Base-by-base conservation (phyloP, 2,888 invertebrate species). In the Synergus laeviventris region DNA sequence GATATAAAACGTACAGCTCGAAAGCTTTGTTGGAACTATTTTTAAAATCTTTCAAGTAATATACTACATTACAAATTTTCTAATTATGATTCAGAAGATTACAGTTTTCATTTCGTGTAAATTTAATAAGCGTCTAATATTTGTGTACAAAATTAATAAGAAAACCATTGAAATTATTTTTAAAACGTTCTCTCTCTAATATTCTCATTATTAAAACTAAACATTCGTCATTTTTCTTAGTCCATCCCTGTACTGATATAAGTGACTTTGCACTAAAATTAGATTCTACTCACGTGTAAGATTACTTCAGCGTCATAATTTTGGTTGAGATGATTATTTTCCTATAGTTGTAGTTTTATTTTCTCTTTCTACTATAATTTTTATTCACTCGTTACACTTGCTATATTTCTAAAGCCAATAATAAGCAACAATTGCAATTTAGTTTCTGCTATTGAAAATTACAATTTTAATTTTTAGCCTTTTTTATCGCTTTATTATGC, bases 231-330 rank as follows among this genome's bases (percentile, higher is more conserved):
- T 66, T 66, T 66, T 66, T 45, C 66, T 24, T 45, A 66, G 45
- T 45, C 3, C 66, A 66, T 66, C 66, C 66, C 66, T 66, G 66
- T 66, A 45, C 45, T 66, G 45, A 66, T 45, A 66, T 66, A 66
- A 66, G 66, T 66, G 66, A 24, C 66, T 66, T 66, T 66, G 66
- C 24, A 66, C 66, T 66, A 66, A 66, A 66, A 66, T 66, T 45
- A 66, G 66, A 66, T 66, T 66, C 66, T 18, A 66, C 66, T 66
- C 66, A 66, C 45, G 66, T 66, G 66, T 70, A 70, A 70, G 49
- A 70, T 70, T 70, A 49, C 45, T 70, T 70, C 36, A 70, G n/a
- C 49, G 31, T 70, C 49, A 70, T 70, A 70, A 70, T 70, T 70
- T 70, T n/a, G n/a, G 45, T 54, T 54, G 31, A 49, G 49, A 54